Conservation (phyloP, 2,888 invertebrate species). For the Quadroppia sp. region DNA sequence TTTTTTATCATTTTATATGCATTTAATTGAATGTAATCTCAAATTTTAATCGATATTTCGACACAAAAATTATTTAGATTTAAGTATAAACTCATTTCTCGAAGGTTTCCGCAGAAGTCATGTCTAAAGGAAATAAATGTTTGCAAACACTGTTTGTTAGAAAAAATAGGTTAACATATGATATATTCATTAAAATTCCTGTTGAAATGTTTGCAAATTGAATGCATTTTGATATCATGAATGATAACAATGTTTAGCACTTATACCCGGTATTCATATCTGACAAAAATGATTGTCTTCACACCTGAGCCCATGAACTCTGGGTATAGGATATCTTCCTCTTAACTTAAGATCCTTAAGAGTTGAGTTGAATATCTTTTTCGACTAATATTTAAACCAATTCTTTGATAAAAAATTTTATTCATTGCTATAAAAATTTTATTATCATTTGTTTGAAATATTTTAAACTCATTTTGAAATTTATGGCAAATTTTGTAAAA, state of each 20-base stretch:
- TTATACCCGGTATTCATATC: neutral
- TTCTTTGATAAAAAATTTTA: too few species aligned
- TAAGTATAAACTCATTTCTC: neutral
- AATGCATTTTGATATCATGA: neutral
- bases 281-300: neutral
- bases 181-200: neutral
- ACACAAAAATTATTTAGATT: slow-evolving; percentile 11
- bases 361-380: too few species aligned
- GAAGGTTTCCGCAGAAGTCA: neutral
- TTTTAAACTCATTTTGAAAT: too few species aligned
- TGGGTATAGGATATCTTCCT: too few species aligned
- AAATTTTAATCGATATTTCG: neutral
- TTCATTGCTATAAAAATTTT: too few species aligned
- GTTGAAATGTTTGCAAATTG: neutral
- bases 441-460: too few species aligned
- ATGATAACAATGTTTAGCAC: neutral
- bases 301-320: slow-evolving; percentile 14
- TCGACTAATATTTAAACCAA: too few species aligned
- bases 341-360: too few species aligned
- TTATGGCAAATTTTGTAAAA: too few species aligned
- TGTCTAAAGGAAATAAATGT: slow-evolving; percentile 8
- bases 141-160: neutral
- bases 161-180: slow-evolving; percentile 18
- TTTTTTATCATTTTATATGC: neutral
- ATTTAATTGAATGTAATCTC: slow-evolving; percentile 15